Percentiles rank a stretch among this genome's conserved stretches.
Evolutionary conservation across 1,140 invertebrate genomes (phyloP).

Genomic region (Drosophila sturtevanti): DNA sequence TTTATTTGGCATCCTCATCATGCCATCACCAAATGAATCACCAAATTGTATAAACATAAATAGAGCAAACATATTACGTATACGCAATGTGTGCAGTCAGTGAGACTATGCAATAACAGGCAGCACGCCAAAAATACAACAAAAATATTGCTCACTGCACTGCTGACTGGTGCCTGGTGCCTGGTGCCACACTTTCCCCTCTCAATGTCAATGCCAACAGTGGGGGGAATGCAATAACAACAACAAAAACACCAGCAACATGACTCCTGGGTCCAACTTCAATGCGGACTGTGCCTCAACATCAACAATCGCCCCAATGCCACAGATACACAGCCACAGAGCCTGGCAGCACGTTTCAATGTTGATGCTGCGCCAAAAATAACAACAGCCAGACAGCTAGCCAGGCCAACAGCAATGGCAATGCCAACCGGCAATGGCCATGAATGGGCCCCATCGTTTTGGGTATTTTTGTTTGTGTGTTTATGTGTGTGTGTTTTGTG

Average conservation of each 20-base stretch:
- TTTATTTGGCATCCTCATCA: slow-evolving; percentile 20
- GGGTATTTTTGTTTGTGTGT: slow-evolving; percentile 39
- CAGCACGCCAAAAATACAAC: slow-evolving; percentile 66
- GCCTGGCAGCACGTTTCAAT: slow-evolving; percentile 53
- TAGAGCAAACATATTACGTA: slow-evolving; percentile 56
- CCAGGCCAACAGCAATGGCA: slow-evolving; percentile 18
- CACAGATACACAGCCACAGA: slow-evolving; percentile 54
- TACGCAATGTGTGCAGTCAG: slow-evolving; percentile 58
- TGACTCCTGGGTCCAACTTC: slow-evolving; percentile 40
- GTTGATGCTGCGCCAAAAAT: slow-evolving; percentile 72
- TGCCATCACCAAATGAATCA: slow-evolving; percentile 29
- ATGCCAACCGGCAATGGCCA: slow-evolving; percentile 31
- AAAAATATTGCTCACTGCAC: slow-evolving; percentile 13
- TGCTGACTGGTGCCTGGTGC: too few species aligned
- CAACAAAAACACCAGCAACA: slow-evolving; percentile 27
- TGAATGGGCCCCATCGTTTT: slow-evolving; percentile 38
- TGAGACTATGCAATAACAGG: slow-evolving; percentile 25
- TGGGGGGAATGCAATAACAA: slow-evolving; percentile 51
- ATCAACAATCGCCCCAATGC: slow-evolving; percentile 63
- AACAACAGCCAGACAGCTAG: slow-evolving; percentile 45
- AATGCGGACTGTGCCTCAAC: slow-evolving; percentile 6
- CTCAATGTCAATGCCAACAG: slow-evolving; percentile 72
- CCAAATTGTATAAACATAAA: slow-evolving; percentile 38
- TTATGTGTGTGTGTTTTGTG: too few species aligned
- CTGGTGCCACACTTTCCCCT: slow-evolving; percentile 70